phyloP scores from a whole-genome alignment of 2,113 vertebrate genomes.

The Seriola rivoliana region DNA sequence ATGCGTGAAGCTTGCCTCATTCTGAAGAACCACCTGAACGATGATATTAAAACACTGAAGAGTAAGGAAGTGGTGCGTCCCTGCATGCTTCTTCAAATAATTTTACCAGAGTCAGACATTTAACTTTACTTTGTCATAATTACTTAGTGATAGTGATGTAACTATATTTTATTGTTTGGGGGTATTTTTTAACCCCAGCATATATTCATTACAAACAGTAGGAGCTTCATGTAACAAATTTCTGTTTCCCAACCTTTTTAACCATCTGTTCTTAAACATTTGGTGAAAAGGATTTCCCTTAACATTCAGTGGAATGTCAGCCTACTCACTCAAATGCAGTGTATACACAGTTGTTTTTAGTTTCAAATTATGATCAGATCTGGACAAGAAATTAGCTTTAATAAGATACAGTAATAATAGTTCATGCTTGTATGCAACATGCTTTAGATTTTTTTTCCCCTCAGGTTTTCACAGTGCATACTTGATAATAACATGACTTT shows the following conservation, averaged over 20 bases:
- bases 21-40: conserved; percentile 90
- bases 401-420: too few relatives aligned
- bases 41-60: conserved; percentile 81
- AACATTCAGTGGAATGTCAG: conserved; percentile 9
- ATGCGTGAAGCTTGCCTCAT: conserved; percentile 93
- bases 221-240: conserved; percentile 1
- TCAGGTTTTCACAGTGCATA: background rate
- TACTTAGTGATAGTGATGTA: background rate
- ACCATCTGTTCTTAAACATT: background rate
- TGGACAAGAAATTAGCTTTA: background rate
- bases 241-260: too few relatives aligned
- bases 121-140: background rate
- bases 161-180: too few relatives aligned
- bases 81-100: conserved; percentile 37
- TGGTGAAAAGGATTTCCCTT: conserved; percentile 1
- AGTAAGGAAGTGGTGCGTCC: conserved; percentile 91
- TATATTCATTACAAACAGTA: conserved; percentile 12
- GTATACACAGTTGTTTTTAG: background rate
- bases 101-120: background rate
- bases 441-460: too few relatives aligned
- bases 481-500: background rate
- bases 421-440: too few relatives aligned
- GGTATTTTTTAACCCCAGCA: background rate
- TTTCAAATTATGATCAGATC: background rate
- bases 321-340: background rate